Percentiles rank a stretch among this genome's conserved stretches.
phyloP scores from a whole-genome alignment of 2,888 invertebrate species.

The Apodemia duryi region DNA sequence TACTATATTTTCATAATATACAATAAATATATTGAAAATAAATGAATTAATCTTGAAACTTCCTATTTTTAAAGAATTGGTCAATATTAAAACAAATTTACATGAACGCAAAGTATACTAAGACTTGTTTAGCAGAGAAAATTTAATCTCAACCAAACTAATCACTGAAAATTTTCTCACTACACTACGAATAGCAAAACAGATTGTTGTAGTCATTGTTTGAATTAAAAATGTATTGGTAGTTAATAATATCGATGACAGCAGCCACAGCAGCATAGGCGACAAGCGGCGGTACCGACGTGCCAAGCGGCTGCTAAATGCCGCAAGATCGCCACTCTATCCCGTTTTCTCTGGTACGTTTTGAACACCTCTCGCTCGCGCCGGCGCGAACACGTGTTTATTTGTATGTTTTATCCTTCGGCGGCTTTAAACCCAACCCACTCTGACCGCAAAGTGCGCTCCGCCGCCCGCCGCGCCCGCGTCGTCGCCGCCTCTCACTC shows the following conservation, averaged over 20 bases:
- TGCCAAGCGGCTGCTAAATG: conserved; percentile 67
- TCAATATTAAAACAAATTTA: too few species aligned
- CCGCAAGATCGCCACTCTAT: conserved; percentile 64
- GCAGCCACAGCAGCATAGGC: conserved; percentile 34
- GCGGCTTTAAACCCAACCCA: conserved; percentile 84
- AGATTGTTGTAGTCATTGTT: too few species aligned
- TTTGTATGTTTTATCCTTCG: conserved; percentile 82
- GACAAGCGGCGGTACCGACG: conserved; percentile 45
- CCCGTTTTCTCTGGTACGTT: conserved; percentile 62
- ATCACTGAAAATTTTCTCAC: too few species aligned
- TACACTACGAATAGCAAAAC: too few species aligned
- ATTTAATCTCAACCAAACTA: too few species aligned
- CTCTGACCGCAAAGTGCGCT: conserved; percentile 83
- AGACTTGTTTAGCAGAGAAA: too few species aligned
- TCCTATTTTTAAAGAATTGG: too few species aligned
- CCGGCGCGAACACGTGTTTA: conserved; percentile 82
- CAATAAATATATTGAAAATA: too few species aligned
- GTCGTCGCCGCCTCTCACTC: conserved; percentile 70
- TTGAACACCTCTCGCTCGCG: conserved; percentile 75
- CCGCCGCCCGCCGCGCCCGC: conserved; percentile 79
- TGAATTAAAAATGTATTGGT: too few species aligned
- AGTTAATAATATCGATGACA: conserved; percentile 26
- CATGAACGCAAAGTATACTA: too few species aligned
- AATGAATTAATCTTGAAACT: too few species aligned
- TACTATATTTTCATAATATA: too few species aligned